phyloP scores from a whole-genome alignment of 2,113 vertebrate species.

The Microcebus lehilahytsara region DNA sequence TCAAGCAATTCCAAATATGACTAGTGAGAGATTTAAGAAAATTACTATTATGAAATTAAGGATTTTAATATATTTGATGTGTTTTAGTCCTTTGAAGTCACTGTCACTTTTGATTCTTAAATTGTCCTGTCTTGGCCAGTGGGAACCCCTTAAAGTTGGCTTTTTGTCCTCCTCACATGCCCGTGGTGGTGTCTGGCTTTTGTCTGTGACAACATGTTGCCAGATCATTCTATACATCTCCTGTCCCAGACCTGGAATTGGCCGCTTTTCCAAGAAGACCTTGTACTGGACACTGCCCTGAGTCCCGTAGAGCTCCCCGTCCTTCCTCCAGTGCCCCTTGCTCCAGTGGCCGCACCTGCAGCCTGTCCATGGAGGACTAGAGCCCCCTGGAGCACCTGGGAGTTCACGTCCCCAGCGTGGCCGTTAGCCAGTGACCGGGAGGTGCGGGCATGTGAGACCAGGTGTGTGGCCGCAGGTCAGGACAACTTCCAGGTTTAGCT shows the following conservation, averaged over 20 bases:
- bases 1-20: not conserved
- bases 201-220: not conserved
- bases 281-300: not conserved
- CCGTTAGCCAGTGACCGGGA: not conserved
- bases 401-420: not conserved
- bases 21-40: not conserved
- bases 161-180: not conserved
- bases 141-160: not conserved
- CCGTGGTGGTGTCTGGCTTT: not conserved
- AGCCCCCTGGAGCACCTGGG: too few relatives aligned
- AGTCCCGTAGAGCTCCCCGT: too few relatives aligned
- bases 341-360: not conserved
- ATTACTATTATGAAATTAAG: not conserved
- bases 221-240: not conserved
- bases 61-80: not conserved
- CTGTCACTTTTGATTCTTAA: not conserved
- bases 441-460: accelerated
- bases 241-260: not conserved
- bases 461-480: not conserved
- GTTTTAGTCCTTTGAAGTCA: not conserved
- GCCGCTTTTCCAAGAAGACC: not conserved
- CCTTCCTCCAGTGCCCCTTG: too few relatives aligned
- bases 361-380: not conserved
- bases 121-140: not conserved
- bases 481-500: not conserved